Evolutionary conservation across 2,797 vertebrate species (phyloP), one percentile per base, ranked within the genome.

Genomic region (Octomys mimax): DNA sequence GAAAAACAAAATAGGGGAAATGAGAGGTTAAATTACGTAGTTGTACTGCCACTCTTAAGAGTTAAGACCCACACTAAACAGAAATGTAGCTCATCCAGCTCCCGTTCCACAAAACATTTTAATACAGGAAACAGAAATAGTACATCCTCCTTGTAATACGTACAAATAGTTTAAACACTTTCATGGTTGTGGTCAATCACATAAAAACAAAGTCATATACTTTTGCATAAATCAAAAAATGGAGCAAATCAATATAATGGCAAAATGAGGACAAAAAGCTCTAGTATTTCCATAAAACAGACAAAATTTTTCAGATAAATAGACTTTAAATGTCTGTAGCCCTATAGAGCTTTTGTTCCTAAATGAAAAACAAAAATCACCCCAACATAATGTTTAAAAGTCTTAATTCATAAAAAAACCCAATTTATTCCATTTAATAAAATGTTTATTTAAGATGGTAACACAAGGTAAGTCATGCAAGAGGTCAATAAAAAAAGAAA

Each of bases 401-500:
- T 26, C 62, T 42, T 57, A 70, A 19, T 81, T 94, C 83, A 61
- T 68, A 62, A 36, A 94, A 95, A 80, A 87, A n/a, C 1, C 91
- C 91, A 95, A 28, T 92, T 59, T 96, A 85, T 91, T 97, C 94
- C 98, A 95, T 98, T 98, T 98, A 98, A 98, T 98, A 98, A 98
- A 98, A 98, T 98, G 98, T 99, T 99, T 98, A 98, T 99, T 99
- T 97, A 98, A 98, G 98, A 98, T 98, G 98, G 98, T 98, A 98
- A 98, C 98, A 98, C 98, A 98, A 98, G 98, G 98, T 98, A 98
- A 98, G 97, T 98, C 98, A 99, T 98, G 98, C 98, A 98, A 98
- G 98, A 99, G 98, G 96, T 98, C 98, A 98, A 97, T 98, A 98
- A 98, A 98, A 97, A 97, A 98, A 96, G 97, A 98, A 91, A 97